A percentile compares a stretch with the other conserved stretches of the same genome.
Evolutionary conservation across 2,797 vertebrate species (phyloP).

Genomic region (Oryzias sinensis): DNA sequence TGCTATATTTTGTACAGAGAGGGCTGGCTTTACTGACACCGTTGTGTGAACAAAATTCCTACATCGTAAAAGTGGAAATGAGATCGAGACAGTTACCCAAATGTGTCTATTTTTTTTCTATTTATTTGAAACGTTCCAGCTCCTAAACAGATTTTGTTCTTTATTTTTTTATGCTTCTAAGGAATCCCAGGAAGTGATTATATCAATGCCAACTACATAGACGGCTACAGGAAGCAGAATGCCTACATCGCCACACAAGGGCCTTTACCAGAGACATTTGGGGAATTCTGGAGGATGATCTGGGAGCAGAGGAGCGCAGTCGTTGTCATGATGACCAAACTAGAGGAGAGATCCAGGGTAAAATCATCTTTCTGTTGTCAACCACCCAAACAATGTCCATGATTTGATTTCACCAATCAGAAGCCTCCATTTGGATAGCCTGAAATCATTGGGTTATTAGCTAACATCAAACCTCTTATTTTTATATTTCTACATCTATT

Average conservation of each 20-base stretch:
- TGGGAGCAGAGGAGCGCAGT: slow-evolving; percentile 98
- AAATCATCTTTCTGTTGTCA: slow-evolving; percentile 31
- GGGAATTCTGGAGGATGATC: slow-evolving; percentile 99
- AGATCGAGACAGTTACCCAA: slow-evolving; percentile 2
- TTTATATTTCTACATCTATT: too few species aligned
- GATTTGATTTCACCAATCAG: too few species aligned
- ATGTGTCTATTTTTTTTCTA: neutral
- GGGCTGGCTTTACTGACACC: slow-evolving; percentile 7
- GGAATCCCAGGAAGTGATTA: slow-evolving; percentile 98
- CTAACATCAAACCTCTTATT: too few species aligned
- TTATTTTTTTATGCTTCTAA: slow-evolving; percentile 42
- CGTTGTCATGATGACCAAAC: slow-evolving; percentile 98
- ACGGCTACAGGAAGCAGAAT: slow-evolving; percentile 97
- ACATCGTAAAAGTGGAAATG: neutral
- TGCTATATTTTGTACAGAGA: slow-evolving; percentile 22
- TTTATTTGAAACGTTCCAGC: neutral
- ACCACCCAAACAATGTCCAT: too few species aligned
- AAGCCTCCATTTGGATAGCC: too few species aligned
- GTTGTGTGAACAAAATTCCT: neutral
- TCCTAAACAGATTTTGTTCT: neutral
- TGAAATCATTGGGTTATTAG: too few species aligned
- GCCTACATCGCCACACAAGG: slow-evolving; percentile 98
- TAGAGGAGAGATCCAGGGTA: slow-evolving; percentile 97
- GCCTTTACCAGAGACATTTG: slow-evolving; percentile 93
- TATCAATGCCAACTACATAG: slow-evolving; percentile 97